Percentiles rank a stretch among this genome's conserved stretches.
Conservation (phyloP, 2,113 vertebrate genomes). For the Chaenogobius annularis region DNA sequence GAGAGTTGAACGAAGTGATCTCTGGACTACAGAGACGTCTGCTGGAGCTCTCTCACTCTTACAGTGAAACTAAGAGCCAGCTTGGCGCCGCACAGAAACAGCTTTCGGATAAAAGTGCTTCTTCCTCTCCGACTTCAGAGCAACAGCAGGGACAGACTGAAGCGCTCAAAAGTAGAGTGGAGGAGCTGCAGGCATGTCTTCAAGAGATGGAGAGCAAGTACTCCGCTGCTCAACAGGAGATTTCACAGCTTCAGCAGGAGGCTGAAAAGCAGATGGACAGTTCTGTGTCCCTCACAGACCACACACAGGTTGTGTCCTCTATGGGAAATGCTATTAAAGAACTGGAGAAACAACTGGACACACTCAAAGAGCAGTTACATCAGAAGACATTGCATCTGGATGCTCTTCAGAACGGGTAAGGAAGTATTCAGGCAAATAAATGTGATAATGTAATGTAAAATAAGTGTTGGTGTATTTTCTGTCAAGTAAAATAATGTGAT, state of each 20-base stretch:
- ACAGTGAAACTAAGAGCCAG: slow-evolving; percentile 89
- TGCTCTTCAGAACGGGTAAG: slow-evolving; percentile 80
- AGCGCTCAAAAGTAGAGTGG: slow-evolving; percentile 65
- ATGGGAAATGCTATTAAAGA: slow-evolving; percentile 82
- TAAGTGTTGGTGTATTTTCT: too few species aligned
- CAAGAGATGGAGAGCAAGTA: slow-evolving; percentile 80
- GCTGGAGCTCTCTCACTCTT: slow-evolving; percentile 86
- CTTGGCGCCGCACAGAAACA: slow-evolving; percentile 78
- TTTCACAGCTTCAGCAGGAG: slow-evolving; percentile 79
- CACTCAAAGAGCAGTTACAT: slow-evolving; percentile 77
- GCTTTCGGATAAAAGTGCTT: slow-evolving; percentile 45
- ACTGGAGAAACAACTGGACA: slow-evolving; percentile 80
- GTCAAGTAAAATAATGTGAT: neutral
- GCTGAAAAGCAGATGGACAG: slow-evolving; percentile 84
- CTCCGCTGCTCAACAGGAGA: slow-evolving; percentile 76
- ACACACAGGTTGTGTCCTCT: slow-evolving; percentile 83
- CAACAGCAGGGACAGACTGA: slow-evolving; percentile 45
- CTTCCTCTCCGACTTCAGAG: slow-evolving; percentile 31
- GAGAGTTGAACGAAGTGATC: slow-evolving; percentile 77
- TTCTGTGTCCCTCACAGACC: slow-evolving; percentile 83
- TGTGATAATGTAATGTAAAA: too few species aligned
- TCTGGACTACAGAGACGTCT: slow-evolving; percentile 87
- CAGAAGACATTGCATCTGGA: slow-evolving; percentile 81
- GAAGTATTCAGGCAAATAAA: neutral
- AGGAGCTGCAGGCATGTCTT: slow-evolving; percentile 80